phyloP scores from a whole-genome alignment of 2,888 invertebrate genomes.

The Apeira syringaria region DNA sequence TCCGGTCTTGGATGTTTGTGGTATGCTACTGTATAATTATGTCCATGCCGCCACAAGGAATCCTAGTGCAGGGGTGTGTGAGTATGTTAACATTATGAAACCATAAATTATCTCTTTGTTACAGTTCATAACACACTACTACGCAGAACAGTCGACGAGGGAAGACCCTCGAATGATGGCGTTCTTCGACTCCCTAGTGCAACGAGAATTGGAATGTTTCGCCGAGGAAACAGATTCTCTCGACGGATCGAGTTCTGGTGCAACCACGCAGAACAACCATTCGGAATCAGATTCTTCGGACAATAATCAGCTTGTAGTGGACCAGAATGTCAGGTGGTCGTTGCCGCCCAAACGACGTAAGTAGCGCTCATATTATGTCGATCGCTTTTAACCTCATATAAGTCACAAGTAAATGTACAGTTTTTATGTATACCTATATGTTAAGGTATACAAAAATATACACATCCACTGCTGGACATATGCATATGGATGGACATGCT shows the following conservation, averaged over 20 bases:
- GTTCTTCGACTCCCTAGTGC: conserved; percentile 96
- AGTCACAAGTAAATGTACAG: too few relatives aligned
- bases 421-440: too few relatives aligned
- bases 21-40: too few relatives aligned
- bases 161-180: conserved; percentile 98
- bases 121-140: conserved; percentile 93
- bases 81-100: too few relatives aligned
- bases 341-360: conserved; percentile 65
- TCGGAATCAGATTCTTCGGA: conserved; percentile 58
- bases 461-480: too few relatives aligned
- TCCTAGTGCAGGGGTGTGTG: too few relatives aligned
- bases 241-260: conserved; percentile 58
- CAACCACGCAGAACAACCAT: conserved; percentile 46
- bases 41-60: too few relatives aligned
- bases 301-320: conserved; percentile 59
- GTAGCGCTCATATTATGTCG: background rate
- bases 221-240: conserved; percentile 80
- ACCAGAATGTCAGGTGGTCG: conserved; percentile 39
- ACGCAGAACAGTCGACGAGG: conserved; percentile 92
- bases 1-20: too few relatives aligned
- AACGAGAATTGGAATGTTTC: conserved; percentile 93
- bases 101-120: too few relatives aligned
- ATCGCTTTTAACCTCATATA: too few relatives aligned
- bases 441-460: too few relatives aligned
- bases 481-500: too few relatives aligned